phyloP scores from a whole-genome alignment of 2,113 vertebrate genomes.

The Hirundichthys speculiger region DNA sequence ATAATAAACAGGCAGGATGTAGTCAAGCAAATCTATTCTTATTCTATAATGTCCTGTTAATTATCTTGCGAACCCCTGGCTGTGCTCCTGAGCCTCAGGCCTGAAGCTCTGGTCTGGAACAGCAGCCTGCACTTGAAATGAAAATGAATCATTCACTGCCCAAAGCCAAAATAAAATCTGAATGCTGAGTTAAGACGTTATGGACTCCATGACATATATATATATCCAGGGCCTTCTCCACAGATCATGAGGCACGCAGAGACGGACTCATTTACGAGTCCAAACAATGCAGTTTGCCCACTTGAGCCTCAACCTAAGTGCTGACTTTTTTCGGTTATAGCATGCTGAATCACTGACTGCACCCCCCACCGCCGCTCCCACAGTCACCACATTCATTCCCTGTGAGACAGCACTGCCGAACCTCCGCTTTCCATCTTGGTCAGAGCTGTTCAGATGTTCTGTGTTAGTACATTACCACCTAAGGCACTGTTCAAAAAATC shows the following conservation, averaged over 20 bases:
- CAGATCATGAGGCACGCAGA: constrained; percentile 26
- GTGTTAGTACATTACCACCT: background rate
- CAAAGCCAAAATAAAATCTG: constrained; percentile 15
- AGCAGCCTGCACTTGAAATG: constrained; percentile 15
- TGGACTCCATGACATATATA: constrained; percentile 21
- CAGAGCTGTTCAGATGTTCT: background rate
- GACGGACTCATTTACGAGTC: constrained; percentile 42
- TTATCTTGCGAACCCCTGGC: constrained; percentile 6
- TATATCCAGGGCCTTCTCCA: constrained; percentile 6
- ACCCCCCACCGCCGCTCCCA: constrained; percentile 19
- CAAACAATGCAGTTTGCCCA: constrained; percentile 4
- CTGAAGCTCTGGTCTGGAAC: constrained; percentile 13
- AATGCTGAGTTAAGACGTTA: constrained; percentile 18
- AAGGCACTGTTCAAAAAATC: background rate
- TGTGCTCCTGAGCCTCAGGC: background rate
- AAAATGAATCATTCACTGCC: constrained; percentile 24
- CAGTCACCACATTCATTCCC: constrained; percentile 12
- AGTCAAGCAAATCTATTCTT: background rate
- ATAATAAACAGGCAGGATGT: background rate
- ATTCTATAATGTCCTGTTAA: constrained; percentile 12
- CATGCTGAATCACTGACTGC: constrained; percentile 30
- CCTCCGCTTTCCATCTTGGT: constrained; percentile 11
- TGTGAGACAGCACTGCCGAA: background rate
- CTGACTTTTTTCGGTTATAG: constrained; percentile 39
- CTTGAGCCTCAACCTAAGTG: constrained; percentile 22